These are phyloP conservation scores for Salarias fasciatus DNA, from an alignment of 2,797 vertebrate species.

Conservation along the genomic window DNA sequence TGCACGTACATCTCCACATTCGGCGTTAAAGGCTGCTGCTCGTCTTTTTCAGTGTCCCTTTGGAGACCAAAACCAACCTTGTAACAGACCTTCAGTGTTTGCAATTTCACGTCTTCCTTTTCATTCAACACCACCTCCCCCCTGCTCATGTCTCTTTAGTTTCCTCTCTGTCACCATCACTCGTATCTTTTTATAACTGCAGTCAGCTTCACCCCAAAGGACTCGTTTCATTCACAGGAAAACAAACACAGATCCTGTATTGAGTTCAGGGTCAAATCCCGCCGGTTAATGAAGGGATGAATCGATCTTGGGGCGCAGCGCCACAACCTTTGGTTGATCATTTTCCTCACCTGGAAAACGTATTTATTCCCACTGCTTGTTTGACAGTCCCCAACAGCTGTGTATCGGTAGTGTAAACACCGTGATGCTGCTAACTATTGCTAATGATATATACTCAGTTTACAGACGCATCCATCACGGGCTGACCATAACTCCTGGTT, in stretches of 20 bases:
- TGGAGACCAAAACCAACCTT: constrained; percentile 22
- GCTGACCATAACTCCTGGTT: constrained; percentile 64
- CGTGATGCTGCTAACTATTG: constrained; percentile 66
- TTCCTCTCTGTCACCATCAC: constrained; percentile 55
- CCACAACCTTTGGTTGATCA: constrained; percentile 67
- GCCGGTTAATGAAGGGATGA: constrained; percentile 74
- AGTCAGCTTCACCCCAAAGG: constrained; percentile 62
- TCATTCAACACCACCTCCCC: constrained; percentile 43
- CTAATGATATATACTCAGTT: constrained; percentile 74
- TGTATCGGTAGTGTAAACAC: constrained; percentile 74
- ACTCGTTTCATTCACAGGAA: constrained; percentile 76
- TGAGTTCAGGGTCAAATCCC: constrained; percentile 63
- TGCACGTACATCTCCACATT: constrained; percentile 43
- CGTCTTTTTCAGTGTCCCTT: no score
- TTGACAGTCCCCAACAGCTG: constrained; percentile 75
- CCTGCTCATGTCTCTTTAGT: constrained; percentile 53
- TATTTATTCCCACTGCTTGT: constrained; percentile 74
- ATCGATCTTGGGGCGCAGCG: constrained; percentile 66
- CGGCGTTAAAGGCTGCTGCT: constrained; percentile 15
- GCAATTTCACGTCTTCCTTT: constrained; percentile 37
- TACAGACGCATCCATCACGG: constrained; percentile 72
- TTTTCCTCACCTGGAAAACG: constrained; percentile 67
- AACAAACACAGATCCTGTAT: constrained; percentile 77
- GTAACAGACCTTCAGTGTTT: constrained; percentile 27
- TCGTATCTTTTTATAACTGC: constrained; percentile 57